Conservation (phyloP, 1,140 invertebrate genomes). For the Berghia stephanieae region DNA sequence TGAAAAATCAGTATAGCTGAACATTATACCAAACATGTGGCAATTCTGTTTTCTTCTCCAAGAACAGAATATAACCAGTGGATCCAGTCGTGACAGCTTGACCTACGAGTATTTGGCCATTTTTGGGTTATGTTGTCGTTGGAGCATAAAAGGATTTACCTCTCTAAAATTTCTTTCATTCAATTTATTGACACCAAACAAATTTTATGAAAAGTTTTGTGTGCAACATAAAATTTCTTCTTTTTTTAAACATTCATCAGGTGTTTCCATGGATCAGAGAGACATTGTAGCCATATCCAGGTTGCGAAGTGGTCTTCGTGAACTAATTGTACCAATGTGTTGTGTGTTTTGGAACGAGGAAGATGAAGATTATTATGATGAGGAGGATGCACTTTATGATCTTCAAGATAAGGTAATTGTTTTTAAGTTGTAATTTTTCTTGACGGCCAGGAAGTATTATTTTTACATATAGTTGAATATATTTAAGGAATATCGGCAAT, state of each 20-base stretch:
- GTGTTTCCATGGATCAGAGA: conserved; percentile 5
- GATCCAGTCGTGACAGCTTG: no score
- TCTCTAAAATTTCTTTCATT: no score
- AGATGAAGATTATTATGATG: conserved; percentile 33
- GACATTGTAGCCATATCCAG: not conserved
- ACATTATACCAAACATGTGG: no score
- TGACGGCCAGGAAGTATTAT: no score
- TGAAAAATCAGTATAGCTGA: no score
- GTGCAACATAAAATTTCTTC: conserved; percentile 43
- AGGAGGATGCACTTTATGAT: conserved; percentile 21
- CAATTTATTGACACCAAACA: no score
- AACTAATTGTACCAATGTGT: conserved; percentile 23
- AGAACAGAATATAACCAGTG: no score
- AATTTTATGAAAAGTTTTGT: conserved; percentile 21
- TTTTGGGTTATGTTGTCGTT: no score
- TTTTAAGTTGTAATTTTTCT: no score
- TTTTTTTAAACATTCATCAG: conserved; percentile 12
- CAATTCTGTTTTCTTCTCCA: no score
- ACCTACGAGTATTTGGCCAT: no score
- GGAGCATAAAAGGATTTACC: no score
- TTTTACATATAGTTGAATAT: not conserved
- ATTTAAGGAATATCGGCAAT: not conserved
- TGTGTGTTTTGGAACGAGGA: conserved; percentile 28
- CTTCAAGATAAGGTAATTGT: conserved; percentile 12
- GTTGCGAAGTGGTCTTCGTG: not conserved